Evolutionary conservation across 2,113 vertebrate species (phyloP).

Genomic region (Rhizomys pruinosus): DNA sequence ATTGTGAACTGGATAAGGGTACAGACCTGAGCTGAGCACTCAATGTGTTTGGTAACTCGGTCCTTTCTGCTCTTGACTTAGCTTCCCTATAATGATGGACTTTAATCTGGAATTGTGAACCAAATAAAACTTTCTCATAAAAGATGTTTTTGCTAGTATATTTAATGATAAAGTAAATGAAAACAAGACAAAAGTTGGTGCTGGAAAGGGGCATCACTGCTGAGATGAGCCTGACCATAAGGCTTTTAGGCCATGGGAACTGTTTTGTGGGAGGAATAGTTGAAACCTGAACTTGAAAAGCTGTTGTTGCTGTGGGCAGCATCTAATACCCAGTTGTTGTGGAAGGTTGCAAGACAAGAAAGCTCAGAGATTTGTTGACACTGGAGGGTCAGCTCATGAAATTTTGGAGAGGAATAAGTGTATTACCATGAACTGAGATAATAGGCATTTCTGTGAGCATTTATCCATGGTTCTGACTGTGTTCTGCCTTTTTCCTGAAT

Average conservation of each 20-base stretch:
- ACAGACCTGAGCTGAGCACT: not conserved
- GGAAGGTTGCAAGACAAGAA: not conserved
- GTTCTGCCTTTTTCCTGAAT: not conserved
- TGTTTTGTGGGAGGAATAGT: not conserved
- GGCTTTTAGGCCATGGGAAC: not conserved
- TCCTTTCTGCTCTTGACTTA: not conserved
- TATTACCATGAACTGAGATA: not conserved
- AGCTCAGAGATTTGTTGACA: not conserved
- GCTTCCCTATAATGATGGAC: too few relatives aligned
- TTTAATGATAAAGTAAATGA: not conserved
- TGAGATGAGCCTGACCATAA: too few relatives aligned
- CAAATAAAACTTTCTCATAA: not conserved
- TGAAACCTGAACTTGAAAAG: not conserved
- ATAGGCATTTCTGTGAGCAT: not conserved
- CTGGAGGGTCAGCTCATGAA: too few relatives aligned
- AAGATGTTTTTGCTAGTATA: not conserved
- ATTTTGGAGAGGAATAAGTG: not conserved
- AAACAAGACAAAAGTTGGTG: not conserved
- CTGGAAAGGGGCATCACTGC: not conserved
- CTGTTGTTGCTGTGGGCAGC: too few relatives aligned
- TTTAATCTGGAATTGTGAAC: not conserved
- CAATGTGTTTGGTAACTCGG: not conserved
- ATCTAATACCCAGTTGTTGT: not conserved
- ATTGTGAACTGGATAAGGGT: too few relatives aligned
- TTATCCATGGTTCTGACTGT: not conserved